Percentiles rank a stretch among this genome's conserved stretches.
Conservation (phyloP, 2,797 vertebrate species). For the Decapterus maruadsi region DNA sequence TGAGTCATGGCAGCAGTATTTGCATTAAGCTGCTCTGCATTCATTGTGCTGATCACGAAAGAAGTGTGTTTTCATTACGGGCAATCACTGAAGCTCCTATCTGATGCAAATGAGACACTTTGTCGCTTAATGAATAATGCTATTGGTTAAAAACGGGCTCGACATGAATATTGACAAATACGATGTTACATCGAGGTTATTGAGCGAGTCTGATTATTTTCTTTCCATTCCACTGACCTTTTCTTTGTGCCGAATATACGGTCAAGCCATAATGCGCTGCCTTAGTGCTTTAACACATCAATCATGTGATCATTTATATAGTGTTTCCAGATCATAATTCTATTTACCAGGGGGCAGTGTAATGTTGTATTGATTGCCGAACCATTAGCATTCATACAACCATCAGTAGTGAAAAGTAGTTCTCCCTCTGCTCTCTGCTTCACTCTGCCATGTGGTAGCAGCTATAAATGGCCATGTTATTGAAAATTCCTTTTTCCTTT, state of each 20-base stretch:
- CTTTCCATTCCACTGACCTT: slow-evolving; percentile 63
- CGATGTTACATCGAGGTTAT: slow-evolving; percentile 52
- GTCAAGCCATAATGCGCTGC: slow-evolving; percentile 49
- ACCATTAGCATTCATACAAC: slow-evolving; percentile 78
- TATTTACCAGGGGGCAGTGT: slow-evolving; percentile 69
- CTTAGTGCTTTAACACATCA: slow-evolving; percentile 65
- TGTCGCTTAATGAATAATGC: slow-evolving; percentile 76
- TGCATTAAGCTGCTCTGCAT: slow-evolving; percentile 65
- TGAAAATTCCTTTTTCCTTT: slow-evolving; percentile 80
- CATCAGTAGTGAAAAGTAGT: slow-evolving; percentile 72
- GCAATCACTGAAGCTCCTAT: slow-evolving; percentile 57
- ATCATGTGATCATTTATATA: slow-evolving; percentile 71
- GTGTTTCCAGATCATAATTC: slow-evolving; percentile 71
- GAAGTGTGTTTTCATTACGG: slow-evolving; percentile 73
- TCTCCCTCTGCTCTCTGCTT: slow-evolving; percentile 61
- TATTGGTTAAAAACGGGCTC: slow-evolving; percentile 60
- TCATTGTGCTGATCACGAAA: slow-evolving; percentile 68
- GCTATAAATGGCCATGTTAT: slow-evolving; percentile 79
- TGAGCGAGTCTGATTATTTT: slow-evolving; percentile 61
- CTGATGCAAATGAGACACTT: slow-evolving; percentile 74
- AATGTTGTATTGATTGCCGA: slow-evolving; percentile 76
- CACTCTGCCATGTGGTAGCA: slow-evolving; percentile 61
- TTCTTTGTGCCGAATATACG: slow-evolving; percentile 52
- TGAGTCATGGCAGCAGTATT: slow-evolving; percentile 60
- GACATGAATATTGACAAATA: slow-evolving; percentile 56